Percentiles rank a stretch among this genome's conserved stretches.
Evolutionary conservation across 2,113 vertebrate genomes (phyloP).

Genomic region (Amblyornis subalaris): DNA sequence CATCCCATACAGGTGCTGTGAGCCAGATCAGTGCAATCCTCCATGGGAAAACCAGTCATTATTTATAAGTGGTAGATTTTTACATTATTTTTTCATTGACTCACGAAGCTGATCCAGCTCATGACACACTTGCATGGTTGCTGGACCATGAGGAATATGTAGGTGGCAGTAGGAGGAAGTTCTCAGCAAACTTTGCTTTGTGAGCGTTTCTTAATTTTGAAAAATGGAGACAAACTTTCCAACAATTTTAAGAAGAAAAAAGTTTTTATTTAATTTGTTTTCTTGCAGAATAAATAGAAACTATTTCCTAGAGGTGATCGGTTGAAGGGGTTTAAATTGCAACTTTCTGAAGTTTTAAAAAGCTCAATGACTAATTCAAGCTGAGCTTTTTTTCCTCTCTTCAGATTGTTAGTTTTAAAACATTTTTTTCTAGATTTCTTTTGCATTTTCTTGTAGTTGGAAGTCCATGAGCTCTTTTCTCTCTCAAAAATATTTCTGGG

Average conservation of each 20-base stretch:
- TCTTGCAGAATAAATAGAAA: neutral
- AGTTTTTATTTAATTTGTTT: neutral
- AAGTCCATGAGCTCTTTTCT: neutral
- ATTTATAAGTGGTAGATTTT: neutral
- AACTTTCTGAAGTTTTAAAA: neutral
- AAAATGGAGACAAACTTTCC: neutral
- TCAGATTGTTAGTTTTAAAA: neutral
- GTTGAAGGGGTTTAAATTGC: neutral
- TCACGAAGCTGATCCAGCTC: neutral
- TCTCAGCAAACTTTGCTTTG: neutral
- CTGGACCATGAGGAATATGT: neutral
- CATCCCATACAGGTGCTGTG: neutral
- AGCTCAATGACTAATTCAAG: neutral
- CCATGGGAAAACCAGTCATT: neutral
- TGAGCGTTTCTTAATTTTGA: neutral
- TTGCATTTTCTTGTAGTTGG: neutral
- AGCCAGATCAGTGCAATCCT: neutral
- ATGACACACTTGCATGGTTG: accelerated
- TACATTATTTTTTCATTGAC: neutral
- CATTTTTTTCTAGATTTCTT: neutral
- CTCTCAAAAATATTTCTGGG: neutral
- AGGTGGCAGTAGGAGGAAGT: neutral
- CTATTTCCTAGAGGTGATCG: neutral
- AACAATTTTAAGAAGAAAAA: neutral
- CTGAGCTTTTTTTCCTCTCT: neutral